Conservation (phyloP, 2,797 vertebrate species). For the Chelmon rostratus region DNA sequence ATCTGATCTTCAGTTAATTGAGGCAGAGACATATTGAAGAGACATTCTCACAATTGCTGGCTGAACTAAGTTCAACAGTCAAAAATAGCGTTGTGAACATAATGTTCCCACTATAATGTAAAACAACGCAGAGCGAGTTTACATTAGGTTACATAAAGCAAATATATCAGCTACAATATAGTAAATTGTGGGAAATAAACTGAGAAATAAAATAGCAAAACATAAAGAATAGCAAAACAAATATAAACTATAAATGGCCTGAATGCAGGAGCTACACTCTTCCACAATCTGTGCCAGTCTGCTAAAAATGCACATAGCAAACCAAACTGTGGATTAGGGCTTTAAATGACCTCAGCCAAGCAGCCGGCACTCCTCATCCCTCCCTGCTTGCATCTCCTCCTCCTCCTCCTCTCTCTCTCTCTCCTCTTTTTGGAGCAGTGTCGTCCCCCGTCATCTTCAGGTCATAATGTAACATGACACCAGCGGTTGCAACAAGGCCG, state of each 20-base stretch:
- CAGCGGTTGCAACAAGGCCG: constrained; percentile 77
- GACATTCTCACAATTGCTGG: not conserved
- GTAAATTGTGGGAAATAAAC: not conserved
- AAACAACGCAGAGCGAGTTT: not conserved
- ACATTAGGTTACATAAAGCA: not conserved
- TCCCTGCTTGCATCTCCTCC: constrained; percentile 33
- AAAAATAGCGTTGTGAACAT: not conserved
- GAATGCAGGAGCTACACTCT: not conserved
- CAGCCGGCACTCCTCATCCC: constrained; percentile 34
- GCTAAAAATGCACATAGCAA: constrained; percentile 5
- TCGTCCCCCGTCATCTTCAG: constrained; percentile 78
- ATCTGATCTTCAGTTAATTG: not conserved
- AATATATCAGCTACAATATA: not conserved
- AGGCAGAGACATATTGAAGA: not conserved
- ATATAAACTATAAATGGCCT: not conserved
- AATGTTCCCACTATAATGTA: not conserved
- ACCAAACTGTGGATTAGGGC: constrained; percentile 33
- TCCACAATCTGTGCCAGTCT: not conserved
- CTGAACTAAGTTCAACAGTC: not conserved
- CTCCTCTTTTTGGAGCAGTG: constrained; percentile 58
- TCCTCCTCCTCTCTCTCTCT: constrained; percentile 14
- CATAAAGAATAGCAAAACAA: not conserved
- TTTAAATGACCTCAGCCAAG: constrained; percentile 59
- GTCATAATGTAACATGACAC: constrained; percentile 88
- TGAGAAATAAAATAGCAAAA: not conserved